Conservation (phyloP, 2,113 vertebrate species). For the Daboia siamensis region DNA sequence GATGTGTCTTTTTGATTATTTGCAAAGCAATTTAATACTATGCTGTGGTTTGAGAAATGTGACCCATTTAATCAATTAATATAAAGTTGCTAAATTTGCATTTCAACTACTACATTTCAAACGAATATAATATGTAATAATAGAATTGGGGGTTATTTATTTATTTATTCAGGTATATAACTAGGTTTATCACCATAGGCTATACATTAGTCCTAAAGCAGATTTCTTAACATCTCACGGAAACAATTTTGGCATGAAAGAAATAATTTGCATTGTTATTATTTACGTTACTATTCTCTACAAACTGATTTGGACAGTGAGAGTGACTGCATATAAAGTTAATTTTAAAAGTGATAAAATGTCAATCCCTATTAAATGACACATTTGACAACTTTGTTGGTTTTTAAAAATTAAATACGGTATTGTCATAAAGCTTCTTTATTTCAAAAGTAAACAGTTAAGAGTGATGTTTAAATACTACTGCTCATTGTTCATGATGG, state of each 20-base stretch:
- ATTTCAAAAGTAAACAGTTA: slow-evolving; percentile 67
- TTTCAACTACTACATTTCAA: neutral
- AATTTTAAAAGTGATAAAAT: slow-evolving; percentile 47
- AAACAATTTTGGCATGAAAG: slow-evolving; percentile 18
- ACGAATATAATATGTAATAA: neutral
- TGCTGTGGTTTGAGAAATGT: neutral
- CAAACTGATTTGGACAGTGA: neutral
- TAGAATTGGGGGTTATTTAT: neutral
- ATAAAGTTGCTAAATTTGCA: neutral
- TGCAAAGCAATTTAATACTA: neutral
- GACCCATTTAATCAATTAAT: neutral
- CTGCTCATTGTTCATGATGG: slow-evolving; percentile 74
- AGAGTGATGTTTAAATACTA: slow-evolving; percentile 69
- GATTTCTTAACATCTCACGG: slow-evolving; percentile 55
- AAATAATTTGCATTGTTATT: slow-evolving; percentile 54
- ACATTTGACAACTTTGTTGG: slow-evolving; percentile 42
- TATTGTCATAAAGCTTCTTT: slow-evolving; percentile 55
- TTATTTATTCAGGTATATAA: neutral
- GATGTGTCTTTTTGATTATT: neutral
- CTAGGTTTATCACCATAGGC: slow-evolving; percentile 44
- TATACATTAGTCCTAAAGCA: slow-evolving; percentile 42
- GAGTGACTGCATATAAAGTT: neutral
- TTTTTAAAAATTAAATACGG: slow-evolving; percentile 57
- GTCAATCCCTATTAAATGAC: slow-evolving; percentile 61
- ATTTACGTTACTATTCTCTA: slow-evolving; percentile 59